Conservation (phyloP, 2,797 vertebrate genomes). For the Platalea minor region DNA sequence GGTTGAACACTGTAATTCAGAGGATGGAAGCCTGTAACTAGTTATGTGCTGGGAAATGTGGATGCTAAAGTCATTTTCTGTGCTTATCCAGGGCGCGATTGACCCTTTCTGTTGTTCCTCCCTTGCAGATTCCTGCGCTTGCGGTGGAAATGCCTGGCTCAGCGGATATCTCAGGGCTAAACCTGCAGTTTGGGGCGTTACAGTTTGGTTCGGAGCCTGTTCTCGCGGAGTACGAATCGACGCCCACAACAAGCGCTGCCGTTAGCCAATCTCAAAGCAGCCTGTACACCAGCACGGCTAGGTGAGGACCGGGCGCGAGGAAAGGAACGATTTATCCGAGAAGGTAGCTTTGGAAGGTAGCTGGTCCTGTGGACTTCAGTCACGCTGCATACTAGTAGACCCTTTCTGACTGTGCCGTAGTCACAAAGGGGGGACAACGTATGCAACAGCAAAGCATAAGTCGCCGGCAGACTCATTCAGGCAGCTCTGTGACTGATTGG, state of each 20-base stretch:
- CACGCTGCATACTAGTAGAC: conserved; percentile 77
- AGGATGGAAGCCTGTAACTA: not conserved
- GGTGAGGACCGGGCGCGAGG: conserved; percentile 66
- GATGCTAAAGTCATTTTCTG: not conserved
- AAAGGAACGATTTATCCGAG: accelerated
- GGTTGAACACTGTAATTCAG: not conserved
- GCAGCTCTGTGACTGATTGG: not conserved
- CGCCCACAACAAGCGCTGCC: conserved; percentile 75
- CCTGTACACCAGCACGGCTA: conserved; percentile 90
- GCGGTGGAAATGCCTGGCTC: conserved; percentile 98
- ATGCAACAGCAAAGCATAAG: conserved; percentile 76
- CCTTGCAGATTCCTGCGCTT: conserved; percentile 88
- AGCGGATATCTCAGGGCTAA: conserved; percentile 92
- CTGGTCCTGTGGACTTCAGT: accelerated
- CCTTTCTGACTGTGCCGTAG: conserved; percentile 75
- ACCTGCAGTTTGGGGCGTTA: conserved; percentile 95
- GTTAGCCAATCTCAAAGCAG: conserved; percentile 87
- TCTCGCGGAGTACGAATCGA: conserved; percentile 87
- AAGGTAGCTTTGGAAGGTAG: accelerated
- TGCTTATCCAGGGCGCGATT: not conserved
- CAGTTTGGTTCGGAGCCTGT: conserved; percentile 97
- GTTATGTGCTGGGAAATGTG: accelerated
- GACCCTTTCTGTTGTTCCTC: not conserved
- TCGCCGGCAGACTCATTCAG: not conserved
- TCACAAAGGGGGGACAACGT: conserved; percentile 79